A percentile compares a stretch with the other conserved stretches of the same genome.
Conservation (phyloP, 2,113 vertebrate species). For the Dasypus novemcinctus region DNA sequence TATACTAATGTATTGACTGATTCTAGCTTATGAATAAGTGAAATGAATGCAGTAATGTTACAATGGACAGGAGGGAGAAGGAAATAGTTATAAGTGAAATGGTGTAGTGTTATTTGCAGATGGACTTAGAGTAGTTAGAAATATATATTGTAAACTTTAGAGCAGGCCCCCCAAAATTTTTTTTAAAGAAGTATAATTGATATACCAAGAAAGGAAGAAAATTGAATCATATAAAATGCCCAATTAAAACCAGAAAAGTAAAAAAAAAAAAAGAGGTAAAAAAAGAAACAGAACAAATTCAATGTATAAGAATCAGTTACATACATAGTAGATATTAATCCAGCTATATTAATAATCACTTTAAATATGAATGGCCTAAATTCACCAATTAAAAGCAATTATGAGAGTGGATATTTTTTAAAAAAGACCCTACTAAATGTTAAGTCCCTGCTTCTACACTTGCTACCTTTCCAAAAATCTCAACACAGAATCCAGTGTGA, state of each 20-base stretch:
- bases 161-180: not conserved
- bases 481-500: not conserved
- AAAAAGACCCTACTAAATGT: not conserved
- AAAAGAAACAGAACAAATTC: not conserved
- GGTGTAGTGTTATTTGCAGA: not conserved
- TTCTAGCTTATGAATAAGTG: not conserved
- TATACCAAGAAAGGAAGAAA: not conserved
- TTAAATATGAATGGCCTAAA: not conserved
- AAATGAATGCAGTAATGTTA: not conserved
- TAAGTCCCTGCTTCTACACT: not conserved
- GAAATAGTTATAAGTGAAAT: not conserved
- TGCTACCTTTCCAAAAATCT: not conserved
- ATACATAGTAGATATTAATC: not conserved
- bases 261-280: not conserved
- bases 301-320: not conserved
- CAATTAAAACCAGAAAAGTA: not conserved
- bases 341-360: not conserved
- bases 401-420: not conserved
- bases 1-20: not conserved
- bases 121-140: not conserved
- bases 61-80: not conserved
- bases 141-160: not conserved
- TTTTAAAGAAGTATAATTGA: not conserved
- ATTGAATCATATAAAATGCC: not conserved
- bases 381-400: not conserved